Base-by-base conservation (phyloP, 1,140 invertebrate genomes). In the Solenopsis invicta region DNA sequence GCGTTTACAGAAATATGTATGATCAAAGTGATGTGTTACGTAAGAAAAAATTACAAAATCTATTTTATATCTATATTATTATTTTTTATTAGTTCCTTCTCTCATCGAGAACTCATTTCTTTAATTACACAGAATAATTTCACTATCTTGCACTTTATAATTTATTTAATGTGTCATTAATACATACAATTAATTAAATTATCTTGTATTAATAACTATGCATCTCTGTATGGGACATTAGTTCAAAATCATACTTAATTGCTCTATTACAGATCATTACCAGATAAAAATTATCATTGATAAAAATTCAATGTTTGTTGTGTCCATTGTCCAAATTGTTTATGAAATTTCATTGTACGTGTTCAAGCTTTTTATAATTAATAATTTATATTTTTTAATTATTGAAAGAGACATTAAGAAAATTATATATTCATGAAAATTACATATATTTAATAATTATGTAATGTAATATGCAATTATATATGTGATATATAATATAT, bases 41-140 rank as follows among this genome's bases (percentile, higher is more conserved):
- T n/a, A 64, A 61, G 13, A 45, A 76, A 69, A 78, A 80, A 56
- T 86, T 62, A 89, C 13, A 85, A 3, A 62, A 29, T 56, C 54
- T 21, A 24, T 67, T n/a, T 66, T 72, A 61, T 72, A 74, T 77
- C 34, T 75, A 41, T 69, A 72, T 50, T n/a, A 56, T 16, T 74
- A 45, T 80, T 45, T 62, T 45, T 59, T 37, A 21, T 54, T 76
- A 71, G 16, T 67, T 75, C n/a, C 48, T 41, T 54, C 18, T 45
- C 45, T 61, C 24, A 3, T 48, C 8, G 18, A 72, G 9, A 54
- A 69, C 34, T 69, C 13, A 62, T 56, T 69, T 48, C 13, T 45
- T 54, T 13, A 29, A 12, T 86, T 24, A 45, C 3, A 61, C 12
- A 41, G 64, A 56, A 52, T n/a, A 56, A 50, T 34, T 62, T 0